phyloP scores from a whole-genome alignment of 2,888 invertebrate genomes.

The Drosophila leonis region DNA sequence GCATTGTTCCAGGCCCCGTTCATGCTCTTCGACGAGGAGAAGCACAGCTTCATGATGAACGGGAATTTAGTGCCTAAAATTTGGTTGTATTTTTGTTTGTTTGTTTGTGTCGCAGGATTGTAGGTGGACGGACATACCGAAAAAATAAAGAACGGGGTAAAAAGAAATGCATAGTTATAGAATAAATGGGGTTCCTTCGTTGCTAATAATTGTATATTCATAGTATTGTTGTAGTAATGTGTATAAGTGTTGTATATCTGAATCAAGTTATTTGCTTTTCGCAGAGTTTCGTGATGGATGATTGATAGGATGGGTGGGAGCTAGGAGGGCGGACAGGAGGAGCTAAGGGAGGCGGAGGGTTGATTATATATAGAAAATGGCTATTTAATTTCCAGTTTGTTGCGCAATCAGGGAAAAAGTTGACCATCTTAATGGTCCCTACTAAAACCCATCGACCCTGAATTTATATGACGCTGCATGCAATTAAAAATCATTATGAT shows the following conservation, averaged over 20 bases:
- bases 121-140: background rate
- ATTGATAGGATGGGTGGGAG: background rate
- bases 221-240: slow-evolving; percentile 75
- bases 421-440: slow-evolving; percentile 30
- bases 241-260: slow-evolving; percentile 78
- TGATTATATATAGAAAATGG: background rate
- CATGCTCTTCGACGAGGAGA: slow-evolving; percentile 91
- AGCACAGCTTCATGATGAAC: slow-evolving; percentile 99
- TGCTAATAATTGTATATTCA: slow-evolving; percentile 38
- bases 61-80: slow-evolving; percentile 96
- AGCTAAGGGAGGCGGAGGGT: background rate
- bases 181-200: slow-evolving; percentile 50
- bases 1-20: slow-evolving; percentile 88
- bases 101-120: slow-evolving; percentile 13
- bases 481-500: slow-evolving; percentile 53
- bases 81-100: background rate
- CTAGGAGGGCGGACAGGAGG: background rate
- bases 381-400: slow-evolving; percentile 33
- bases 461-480: slow-evolving; percentile 27
- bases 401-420: slow-evolving; percentile 21
- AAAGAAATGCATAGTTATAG: slow-evolving; percentile 67
- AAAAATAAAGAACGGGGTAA: slow-evolving; percentile 16
- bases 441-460: slow-evolving; percentile 1
- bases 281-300: slow-evolving; percentile 51
- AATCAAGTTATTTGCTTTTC: slow-evolving; percentile 78